A percentile compares a stretch with the other conserved stretches of the same genome.
These are phyloP conservation scores for Centrocercus urophasianus DNA, from an alignment of 2,113 vertebrate species.

Conservation along the genomic window DNA sequence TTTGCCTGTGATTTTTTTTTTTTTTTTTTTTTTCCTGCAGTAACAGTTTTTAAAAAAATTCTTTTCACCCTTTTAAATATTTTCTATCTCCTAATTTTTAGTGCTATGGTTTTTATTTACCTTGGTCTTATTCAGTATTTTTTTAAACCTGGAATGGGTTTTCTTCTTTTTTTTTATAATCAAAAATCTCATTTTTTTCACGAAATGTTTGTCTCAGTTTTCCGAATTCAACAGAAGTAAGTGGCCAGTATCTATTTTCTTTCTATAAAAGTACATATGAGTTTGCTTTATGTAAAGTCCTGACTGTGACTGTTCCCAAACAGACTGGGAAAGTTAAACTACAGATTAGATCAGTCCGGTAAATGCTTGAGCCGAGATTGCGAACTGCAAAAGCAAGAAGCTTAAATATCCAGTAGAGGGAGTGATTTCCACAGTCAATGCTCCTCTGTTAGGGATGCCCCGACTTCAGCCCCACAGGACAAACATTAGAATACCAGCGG, in stretches of 20 bases:
- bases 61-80: background rate
- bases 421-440: constrained; percentile 25
- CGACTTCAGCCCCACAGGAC: rapidly evolving
- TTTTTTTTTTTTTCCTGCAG: background rate
- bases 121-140: background rate
- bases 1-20: background rate
- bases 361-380: background rate
- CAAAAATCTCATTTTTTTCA: background rate
- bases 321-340: background rate
- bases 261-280: background rate
- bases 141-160: background rate
- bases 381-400: background rate
- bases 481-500: rapidly evolving
- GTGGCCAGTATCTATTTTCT: background rate
- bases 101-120: background rate
- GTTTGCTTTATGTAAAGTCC: background rate
- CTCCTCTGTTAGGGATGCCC: rapidly evolving
- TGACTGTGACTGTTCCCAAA: background rate
- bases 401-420: constrained; percentile 46
- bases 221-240: background rate
- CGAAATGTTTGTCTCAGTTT: background rate
- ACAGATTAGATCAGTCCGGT: rapidly evolving
- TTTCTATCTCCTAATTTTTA: background rate
- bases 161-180: background rate
- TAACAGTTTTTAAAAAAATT: background rate